Base-by-base conservation (phyloP, 2,113 vertebrate species). In the Equus quagga region DNA sequence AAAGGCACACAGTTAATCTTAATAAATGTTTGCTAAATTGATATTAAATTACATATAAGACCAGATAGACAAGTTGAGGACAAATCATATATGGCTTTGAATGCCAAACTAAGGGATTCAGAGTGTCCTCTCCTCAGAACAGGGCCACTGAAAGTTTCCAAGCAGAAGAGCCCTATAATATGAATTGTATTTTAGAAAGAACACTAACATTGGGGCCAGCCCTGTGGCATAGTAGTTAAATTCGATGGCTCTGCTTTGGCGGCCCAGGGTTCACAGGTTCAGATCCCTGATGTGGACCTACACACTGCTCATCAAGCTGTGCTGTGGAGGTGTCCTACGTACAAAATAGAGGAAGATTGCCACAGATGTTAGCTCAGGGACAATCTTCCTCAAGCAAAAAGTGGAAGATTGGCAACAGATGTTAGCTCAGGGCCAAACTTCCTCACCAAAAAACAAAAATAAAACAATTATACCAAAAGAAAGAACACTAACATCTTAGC, bases 131-230 rank as follows among this genome's bases (percentile, higher is more conserved):
- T 82, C 73, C n/a, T 94, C 54, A 76, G 54, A 87, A 89, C 14
- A 10, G 46, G 31, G 9, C 69, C 31, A 65, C 79, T 86, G 31
- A 79, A 58, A 13, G 49, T 54, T 93, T 96, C 72, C 44, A 44
- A 75, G 56, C 33, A 67, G 13, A 89, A 72, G 44, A 87, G 26
- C 5, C 17, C 36, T 90, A 31, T 28, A 17, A 69, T 49, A 70
- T 21, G 3, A 91, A 56, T 14, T 46, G 36, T 76, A 44, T 14
- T 83, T 95, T 96, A 26, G 21, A 88, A 96, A 81, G 46, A 89
- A 85, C 60, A 95, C 64, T 86, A 64, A 46, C 31, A 31, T 46
- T 41, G 36, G 36, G 36, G 36, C 36, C 36, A 41, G 36, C 36
- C 36, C 36, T 3, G 36, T 41, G 36, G 36, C 36, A 41, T 41